phyloP scores from a whole-genome alignment of 2,888 invertebrate genomes.

The Pherbina coryleti region DNA sequence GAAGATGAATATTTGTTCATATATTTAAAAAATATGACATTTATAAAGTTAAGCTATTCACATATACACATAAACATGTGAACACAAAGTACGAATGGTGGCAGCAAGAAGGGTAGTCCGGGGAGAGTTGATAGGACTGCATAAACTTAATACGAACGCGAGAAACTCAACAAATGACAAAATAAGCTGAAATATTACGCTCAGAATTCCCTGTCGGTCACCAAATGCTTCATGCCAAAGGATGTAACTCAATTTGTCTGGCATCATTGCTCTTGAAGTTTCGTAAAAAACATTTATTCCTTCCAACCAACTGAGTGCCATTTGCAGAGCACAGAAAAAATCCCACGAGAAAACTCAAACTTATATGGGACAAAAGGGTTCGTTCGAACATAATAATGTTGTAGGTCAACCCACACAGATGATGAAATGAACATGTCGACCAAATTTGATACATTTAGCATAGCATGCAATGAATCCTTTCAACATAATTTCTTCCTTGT shows the following conservation, averaged over 20 bases:
- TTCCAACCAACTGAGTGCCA: slow-evolving; percentile 8
- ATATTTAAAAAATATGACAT: slow-evolving; percentile 24
- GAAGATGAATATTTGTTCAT: not conserved
- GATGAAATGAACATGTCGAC: too few species aligned
- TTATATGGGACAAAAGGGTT: slow-evolving; percentile 18
- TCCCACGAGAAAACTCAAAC: slow-evolving; percentile 22
- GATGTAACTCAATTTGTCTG: slow-evolving; percentile 34
- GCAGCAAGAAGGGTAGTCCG: not conserved
- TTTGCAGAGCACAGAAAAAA: slow-evolving; percentile 1
- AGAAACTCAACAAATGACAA: slow-evolving; percentile 21
- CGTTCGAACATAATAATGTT: slow-evolving; percentile 26
- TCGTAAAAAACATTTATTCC: slow-evolving; percentile 21
- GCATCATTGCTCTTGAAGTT: slow-evolving; percentile 25
- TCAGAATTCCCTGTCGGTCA: slow-evolving; percentile 28
- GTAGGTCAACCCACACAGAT: not conserved
- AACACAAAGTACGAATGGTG: not conserved
- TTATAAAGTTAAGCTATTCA: slow-evolving; percentile 26
- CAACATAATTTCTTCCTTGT: too few species aligned
- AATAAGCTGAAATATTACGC: slow-evolving; percentile 11
- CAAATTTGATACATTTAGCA: too few species aligned
- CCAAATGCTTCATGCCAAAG: slow-evolving; percentile 27
- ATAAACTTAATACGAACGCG: not conserved
- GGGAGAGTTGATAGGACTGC: not conserved
- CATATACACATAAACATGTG: not conserved
- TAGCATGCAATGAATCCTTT: too few species aligned